Conservation (phyloP, 2,797 vertebrate genomes). For the Sciurus carolinensis region DNA sequence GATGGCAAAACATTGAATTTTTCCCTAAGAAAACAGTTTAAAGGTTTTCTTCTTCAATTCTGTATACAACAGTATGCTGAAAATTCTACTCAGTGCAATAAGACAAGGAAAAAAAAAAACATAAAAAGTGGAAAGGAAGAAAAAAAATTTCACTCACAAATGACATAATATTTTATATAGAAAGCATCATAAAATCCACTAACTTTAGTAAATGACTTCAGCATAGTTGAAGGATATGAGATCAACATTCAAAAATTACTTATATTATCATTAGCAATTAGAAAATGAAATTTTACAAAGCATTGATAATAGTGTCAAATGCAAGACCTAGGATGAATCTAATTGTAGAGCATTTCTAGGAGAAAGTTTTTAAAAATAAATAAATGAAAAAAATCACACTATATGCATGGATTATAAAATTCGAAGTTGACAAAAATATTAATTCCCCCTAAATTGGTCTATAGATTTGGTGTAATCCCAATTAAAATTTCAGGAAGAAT, state of each 20-base stretch:
- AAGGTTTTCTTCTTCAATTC: background rate
- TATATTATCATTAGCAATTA: background rate
- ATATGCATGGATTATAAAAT: background rate
- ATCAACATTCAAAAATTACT: background rate
- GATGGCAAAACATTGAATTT: background rate
- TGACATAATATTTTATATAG: background rate
- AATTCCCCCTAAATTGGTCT: background rate
- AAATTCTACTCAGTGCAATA: background rate
- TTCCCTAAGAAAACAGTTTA: background rate
- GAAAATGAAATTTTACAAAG: conserved; percentile 2
- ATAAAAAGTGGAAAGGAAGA: background rate
- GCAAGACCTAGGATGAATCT: background rate
- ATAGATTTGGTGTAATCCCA: background rate
- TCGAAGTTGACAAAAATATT: background rate
- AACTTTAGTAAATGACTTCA: conserved; percentile 10
- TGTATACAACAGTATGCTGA: background rate
- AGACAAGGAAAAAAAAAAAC: background rate
- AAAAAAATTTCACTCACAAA: background rate
- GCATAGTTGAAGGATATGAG: background rate
- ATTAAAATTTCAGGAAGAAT: background rate
- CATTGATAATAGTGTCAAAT: background rate
- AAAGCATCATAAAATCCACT: background rate
- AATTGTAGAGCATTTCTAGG: background rate
- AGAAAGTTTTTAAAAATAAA: background rate
- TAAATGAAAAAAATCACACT: background rate